Base-by-base conservation (phyloP, 1,140 invertebrate genomes). In the Drosophila ambigua region DNA sequence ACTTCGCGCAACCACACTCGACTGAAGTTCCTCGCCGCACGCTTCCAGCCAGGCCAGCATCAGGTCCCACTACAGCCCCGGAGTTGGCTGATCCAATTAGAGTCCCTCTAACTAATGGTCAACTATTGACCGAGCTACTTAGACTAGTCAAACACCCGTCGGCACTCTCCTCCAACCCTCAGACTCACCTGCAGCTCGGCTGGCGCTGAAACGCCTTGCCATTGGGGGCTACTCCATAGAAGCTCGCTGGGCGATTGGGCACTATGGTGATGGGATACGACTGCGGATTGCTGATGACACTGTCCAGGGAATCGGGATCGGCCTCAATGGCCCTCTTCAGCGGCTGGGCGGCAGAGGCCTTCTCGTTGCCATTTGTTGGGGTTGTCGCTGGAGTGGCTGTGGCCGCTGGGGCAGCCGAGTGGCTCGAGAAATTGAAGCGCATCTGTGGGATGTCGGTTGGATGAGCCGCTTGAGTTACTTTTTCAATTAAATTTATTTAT, bases 211-310 rank as follows among this genome's bases (percentile, higher is more conserved):
- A 91, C 1, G 58, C 46, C 54, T 85, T 84, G 26, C 81, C 76
- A 72, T 80, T 90, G 50, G 62, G 50, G 23, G 77, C 58, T 20
- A 83, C 61, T 15, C 91, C 79, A 61, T 90, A 90, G 35, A 90
- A 90, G 39, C 83, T 91, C 41, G 74, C 69, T 24, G 91, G 79
- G 20, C 85, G 71, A 79, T 91, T 91, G 11, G 91, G 91, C 43
- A 92, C 85, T 45, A 92, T 90, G 15, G 91, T 92, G 16, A 92
- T 91, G 44, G 91, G 91, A 77, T 89, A 91, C 9, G 91, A 92
- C 13, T 87, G 75, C 8, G 91, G 91, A 77, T 92, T 91, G 39
- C 87, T 90, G 44, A 92, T 91, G 9, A 92, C 89, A 62, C 91
- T 92, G 62, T 92, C 90, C 54, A 92, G 62, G 4, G 91, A 92